phyloP scores from a whole-genome alignment of 2,888 invertebrate species.

The Zele albiditarsus region DNA sequence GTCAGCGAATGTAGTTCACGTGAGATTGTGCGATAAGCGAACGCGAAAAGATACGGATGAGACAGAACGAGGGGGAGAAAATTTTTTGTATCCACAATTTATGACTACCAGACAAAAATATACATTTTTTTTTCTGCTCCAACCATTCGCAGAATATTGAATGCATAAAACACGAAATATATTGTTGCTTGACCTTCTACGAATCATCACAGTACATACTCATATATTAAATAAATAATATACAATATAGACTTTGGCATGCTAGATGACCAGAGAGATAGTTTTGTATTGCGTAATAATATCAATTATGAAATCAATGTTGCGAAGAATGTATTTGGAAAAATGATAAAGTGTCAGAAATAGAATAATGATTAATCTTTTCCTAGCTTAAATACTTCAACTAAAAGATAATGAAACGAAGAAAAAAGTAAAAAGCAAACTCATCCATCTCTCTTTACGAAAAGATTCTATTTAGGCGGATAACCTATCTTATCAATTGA shows the following conservation, averaged over 20 bases:
- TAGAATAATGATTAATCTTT: too few species aligned
- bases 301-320: not conserved
- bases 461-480: not conserved
- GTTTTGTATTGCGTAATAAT: not conserved
- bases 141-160: not conserved
- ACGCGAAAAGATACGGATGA: not conserved
- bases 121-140: not conserved
- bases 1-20: not conserved
- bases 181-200: not conserved
- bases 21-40: not conserved
- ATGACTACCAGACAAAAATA: not conserved
- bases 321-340: not conserved
- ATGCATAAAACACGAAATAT: not conserved
- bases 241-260: not conserved
- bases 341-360: too few species aligned
- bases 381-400: too few species aligned
- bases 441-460: not conserved
- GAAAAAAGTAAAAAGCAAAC: not conserved
- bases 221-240: not conserved
- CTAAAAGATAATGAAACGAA: not conserved
- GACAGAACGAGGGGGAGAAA: not conserved
- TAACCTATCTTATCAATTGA: slow-evolving; percentile 40
- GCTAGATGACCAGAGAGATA: not conserved
- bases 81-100: not conserved
- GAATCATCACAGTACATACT: not conserved